Evolutionary conservation across 1,140 invertebrate species (phyloP), one percentile per base, ranked within the genome.

Genomic region (Cotesia chilonis): DNA sequence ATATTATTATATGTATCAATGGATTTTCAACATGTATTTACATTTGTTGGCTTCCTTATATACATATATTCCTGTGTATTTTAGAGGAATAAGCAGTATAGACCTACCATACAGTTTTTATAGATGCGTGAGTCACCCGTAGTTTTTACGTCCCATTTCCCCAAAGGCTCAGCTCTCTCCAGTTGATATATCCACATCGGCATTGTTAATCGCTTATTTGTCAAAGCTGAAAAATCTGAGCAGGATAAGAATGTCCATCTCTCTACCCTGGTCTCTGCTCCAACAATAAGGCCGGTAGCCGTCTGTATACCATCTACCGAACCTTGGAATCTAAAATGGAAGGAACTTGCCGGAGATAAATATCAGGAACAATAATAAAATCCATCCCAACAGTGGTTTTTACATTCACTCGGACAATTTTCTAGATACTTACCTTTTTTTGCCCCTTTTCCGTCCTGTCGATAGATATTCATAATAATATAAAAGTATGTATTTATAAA

Each of bases 341-440:
- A 79, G 80, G 68, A 61, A 80, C 75, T 79, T 73, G 63, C 54
- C 68, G 57, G 72, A 83, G 83, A 84, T 84, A 83, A 84, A 83
- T 80, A 84, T 83, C 81, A 71, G 60, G 60, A 54, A 80, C 76
- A 80, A 83, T 80, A 80, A 82, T 83, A 82, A 83, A 47, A 10
- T 47, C 28, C 28, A 82, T 80, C 68, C 68, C 66, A 67, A 52
- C 17, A 52, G 69, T 64, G 64, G 72, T 68, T 72, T 77, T 80
- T 70, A 71, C 68, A 63, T 73, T 77, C 74, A 74, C 54, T 68
- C 74, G 75, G 72, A 79, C 77, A 77, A 78, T 73, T 78, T 82
- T 78, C 76, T 47, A 59, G 71, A 55, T 73, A 41, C 73, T 75
- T 75, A 60, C 63, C 66, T 55, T 75, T 57, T 61, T 61, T 60